These are phyloP conservation scores for Acleris cristana DNA, from an alignment of 2,888 invertebrate genomes.

Conservation along the genomic window DNA sequence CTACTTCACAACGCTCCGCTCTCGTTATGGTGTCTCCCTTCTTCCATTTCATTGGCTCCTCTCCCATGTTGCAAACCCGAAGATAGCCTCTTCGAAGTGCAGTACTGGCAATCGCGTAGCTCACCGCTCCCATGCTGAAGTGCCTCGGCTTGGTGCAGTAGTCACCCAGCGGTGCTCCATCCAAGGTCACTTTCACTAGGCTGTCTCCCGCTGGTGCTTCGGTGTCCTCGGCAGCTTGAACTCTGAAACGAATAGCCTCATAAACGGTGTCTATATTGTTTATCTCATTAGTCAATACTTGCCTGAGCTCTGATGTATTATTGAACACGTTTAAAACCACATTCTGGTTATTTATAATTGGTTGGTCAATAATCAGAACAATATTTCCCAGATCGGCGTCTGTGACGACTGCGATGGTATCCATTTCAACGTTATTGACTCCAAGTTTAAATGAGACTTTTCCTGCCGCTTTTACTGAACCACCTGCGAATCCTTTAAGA, in stretches of 20 bases:
- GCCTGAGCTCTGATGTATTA: not conserved
- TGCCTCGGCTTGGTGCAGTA: too few relatives aligned
- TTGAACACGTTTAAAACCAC: not conserved
- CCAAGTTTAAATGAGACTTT: too few relatives aligned
- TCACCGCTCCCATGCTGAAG: not conserved
- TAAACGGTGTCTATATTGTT: not conserved
- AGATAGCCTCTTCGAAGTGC: not conserved
- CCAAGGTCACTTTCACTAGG: too few relatives aligned
- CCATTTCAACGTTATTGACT: too few relatives aligned
- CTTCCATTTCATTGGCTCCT: not conserved
- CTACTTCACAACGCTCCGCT: slow-evolving; percentile 1
- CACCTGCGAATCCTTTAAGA: too few relatives aligned
- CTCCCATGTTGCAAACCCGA: slow-evolving; percentile 1
- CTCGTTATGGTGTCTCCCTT: slow-evolving; percentile 2
- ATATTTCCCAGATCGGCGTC: too few relatives aligned
- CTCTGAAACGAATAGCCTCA: not conserved
- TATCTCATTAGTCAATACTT: not conserved
- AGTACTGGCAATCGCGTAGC: not conserved
- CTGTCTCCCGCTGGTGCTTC: too few relatives aligned
- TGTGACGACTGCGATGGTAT: too few relatives aligned
- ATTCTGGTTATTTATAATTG: not conserved
- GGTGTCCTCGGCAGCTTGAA: too few relatives aligned
- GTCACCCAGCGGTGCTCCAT: too few relatives aligned
- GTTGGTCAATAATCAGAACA: too few relatives aligned
- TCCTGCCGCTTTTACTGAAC: too few relatives aligned